Conservation (phyloP, 2,797 vertebrate genomes). For the Thamnophis elegans region DNA sequence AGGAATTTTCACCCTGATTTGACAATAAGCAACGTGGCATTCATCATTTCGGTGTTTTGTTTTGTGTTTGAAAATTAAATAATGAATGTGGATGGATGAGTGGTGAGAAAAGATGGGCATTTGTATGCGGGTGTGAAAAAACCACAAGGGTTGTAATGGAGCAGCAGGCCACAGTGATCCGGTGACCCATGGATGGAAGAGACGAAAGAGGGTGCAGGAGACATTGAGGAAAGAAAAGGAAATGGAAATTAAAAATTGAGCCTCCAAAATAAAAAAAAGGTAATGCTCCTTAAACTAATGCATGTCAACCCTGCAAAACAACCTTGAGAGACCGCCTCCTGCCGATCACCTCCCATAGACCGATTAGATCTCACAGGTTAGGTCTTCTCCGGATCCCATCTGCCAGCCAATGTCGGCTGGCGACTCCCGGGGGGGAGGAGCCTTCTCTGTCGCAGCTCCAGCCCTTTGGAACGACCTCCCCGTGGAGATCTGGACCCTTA, state of each 20-base stretch:
- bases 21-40: slow-evolving; percentile 77
- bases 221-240: slow-evolving; percentile 80
- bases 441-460: no score
- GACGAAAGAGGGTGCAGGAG: slow-evolving; percentile 72
- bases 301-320: slow-evolving; percentile 82
- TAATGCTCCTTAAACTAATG: slow-evolving; percentile 82
- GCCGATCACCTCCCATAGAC: no score
- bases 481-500: no score
- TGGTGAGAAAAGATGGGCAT: slow-evolving; percentile 74
- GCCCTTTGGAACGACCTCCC: no score
- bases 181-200: slow-evolving; percentile 77
- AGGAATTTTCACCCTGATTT: slow-evolving; percentile 99
- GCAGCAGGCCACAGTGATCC: slow-evolving; percentile 71
- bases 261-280: slow-evolving; percentile 74
- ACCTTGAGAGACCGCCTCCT: no score
- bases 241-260: slow-evolving; percentile 85
- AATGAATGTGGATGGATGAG: slow-evolving; percentile 70
- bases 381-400: no score
- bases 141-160: slow-evolving; percentile 85
- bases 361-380: no score
- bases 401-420: no score
- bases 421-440: no score
- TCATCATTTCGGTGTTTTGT: slow-evolving; percentile 64
- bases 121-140: slow-evolving; percentile 78
- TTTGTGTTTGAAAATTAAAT: slow-evolving; percentile 15